Conservation (phyloP, 2,888 invertebrate species). For the Hoplodrina blanda region DNA sequence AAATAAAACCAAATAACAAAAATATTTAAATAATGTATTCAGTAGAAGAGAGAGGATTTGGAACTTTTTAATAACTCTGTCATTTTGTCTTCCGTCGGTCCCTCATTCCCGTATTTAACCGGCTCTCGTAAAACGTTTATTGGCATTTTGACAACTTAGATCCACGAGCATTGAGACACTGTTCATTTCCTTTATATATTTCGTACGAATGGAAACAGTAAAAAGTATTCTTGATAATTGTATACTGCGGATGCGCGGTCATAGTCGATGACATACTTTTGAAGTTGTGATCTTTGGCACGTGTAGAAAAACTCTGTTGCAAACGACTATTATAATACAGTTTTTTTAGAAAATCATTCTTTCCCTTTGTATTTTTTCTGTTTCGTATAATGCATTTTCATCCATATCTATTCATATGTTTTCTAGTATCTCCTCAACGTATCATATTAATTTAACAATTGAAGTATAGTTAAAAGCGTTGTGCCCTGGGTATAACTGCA, state of each 20-base stretch:
- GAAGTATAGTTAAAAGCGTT: too few relatives aligned
- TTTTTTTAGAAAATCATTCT: not conserved
- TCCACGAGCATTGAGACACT: constrained; percentile 26
- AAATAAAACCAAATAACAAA: not conserved
- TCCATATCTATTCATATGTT: not conserved
- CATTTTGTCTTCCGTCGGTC: constrained; percentile 44
- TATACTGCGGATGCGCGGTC: not conserved
- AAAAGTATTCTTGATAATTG: constrained; percentile 19
- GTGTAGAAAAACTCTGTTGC: not conserved
- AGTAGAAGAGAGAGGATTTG: constrained; percentile 35
- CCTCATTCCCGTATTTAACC: constrained; percentile 59
- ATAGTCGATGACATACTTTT: constrained; percentile 15
- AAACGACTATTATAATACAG: not conserved
- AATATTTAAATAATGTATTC: not conserved
- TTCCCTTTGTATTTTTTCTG: not conserved
- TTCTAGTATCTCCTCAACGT: too few relatives aligned
- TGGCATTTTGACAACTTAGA: constrained; percentile 65
- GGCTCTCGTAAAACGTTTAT: constrained; percentile 67
- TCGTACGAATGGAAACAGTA: constrained; percentile 22
- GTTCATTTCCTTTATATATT: constrained; percentile 42
- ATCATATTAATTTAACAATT: too few relatives aligned
- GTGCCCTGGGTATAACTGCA: too few relatives aligned
- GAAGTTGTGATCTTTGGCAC: constrained; percentile 23
- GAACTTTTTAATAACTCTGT: constrained; percentile 58
- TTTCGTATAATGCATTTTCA: not conserved